These are phyloP conservation scores for Bedellia somnulentella DNA, from an alignment of 2,888 invertebrate species.

Conservation along the genomic window DNA sequence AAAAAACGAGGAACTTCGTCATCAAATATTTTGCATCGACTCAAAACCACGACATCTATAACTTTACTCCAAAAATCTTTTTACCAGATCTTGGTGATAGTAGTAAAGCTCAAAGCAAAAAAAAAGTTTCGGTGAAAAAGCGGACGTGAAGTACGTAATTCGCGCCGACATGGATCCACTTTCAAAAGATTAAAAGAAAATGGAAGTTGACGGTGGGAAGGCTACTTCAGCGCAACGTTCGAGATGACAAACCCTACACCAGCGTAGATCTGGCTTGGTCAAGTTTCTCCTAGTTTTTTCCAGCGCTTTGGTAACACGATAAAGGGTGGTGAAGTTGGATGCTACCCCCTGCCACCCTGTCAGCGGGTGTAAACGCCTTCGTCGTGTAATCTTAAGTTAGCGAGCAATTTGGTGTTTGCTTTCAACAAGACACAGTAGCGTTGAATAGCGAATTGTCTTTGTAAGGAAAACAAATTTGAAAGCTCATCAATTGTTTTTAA, in stretches of 20 bases:
- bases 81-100: too few species aligned
- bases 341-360: too few species aligned
- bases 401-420: conserved; percentile 49
- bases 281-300: conserved; percentile 23
- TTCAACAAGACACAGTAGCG: conserved; percentile 24
- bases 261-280: conserved; percentile 16
- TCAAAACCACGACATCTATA: too few species aligned
- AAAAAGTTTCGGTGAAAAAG: too few species aligned
- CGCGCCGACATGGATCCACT: background rate
- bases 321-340: conserved; percentile 10
- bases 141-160: too few species aligned
- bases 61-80: too few species aligned
- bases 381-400: conserved; percentile 42
- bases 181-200: conserved; percentile 1
- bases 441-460: conserved; percentile 28
- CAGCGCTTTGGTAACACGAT: conserved; percentile 22
- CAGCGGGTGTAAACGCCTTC: too few species aligned
- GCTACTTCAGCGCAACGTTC: conserved; percentile 11
- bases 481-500: too few species aligned
- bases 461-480: conserved; percentile 5
- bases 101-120: too few species aligned
- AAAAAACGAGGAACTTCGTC: too few species aligned
- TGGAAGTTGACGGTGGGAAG: background rate
- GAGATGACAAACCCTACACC: conserved; percentile 18
- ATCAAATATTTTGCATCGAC: too few species aligned